phyloP scores from a whole-genome alignment of 2,113 vertebrate genomes.

The Tachycineta bicolor region DNA sequence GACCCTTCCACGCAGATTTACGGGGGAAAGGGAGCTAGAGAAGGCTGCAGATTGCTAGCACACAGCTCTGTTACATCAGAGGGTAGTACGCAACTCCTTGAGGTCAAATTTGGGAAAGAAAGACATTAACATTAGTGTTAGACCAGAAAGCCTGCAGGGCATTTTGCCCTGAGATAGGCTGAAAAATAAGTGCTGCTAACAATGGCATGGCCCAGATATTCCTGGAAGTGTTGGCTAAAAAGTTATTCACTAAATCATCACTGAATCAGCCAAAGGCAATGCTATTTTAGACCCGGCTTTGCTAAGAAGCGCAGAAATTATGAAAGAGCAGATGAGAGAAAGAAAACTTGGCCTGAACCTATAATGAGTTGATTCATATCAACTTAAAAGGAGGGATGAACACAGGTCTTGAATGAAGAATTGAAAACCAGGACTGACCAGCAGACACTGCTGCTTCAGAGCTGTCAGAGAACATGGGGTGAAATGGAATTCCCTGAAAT shows the following conservation, averaged over 20 bases:
- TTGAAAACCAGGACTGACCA: neutral
- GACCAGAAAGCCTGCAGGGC: neutral
- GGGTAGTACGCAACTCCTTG: neutral
- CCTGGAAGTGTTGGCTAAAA: conserved; percentile 35
- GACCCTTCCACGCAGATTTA: neutral
- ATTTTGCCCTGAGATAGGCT: conserved; percentile 12
- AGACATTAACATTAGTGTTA: neutral
- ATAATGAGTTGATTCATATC: neutral
- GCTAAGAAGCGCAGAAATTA: neutral
- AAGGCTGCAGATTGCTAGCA: neutral
- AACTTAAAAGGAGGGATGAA: neutral
- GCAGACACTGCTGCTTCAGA: neutral
- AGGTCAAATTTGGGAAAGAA: conserved; percentile 23
- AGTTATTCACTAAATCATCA: conserved; percentile 12
- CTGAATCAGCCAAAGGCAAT: conserved; percentile 16
- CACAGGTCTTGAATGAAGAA: neutral
- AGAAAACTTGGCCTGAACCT: conserved; percentile 12
- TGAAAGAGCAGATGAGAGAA: neutral
- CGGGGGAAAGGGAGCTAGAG: neutral
- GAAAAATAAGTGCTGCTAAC: conserved; percentile 22
- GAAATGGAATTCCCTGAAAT: neutral
- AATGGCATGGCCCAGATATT: neutral
- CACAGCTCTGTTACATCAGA: neutral
- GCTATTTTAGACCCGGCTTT: conserved; percentile 37
- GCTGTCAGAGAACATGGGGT: neutral